Evolutionary conservation across 2,888 invertebrate species (phyloP), one percentile per base, ranked within the genome.

Genomic region (Cartodere bifasciata): DNA sequence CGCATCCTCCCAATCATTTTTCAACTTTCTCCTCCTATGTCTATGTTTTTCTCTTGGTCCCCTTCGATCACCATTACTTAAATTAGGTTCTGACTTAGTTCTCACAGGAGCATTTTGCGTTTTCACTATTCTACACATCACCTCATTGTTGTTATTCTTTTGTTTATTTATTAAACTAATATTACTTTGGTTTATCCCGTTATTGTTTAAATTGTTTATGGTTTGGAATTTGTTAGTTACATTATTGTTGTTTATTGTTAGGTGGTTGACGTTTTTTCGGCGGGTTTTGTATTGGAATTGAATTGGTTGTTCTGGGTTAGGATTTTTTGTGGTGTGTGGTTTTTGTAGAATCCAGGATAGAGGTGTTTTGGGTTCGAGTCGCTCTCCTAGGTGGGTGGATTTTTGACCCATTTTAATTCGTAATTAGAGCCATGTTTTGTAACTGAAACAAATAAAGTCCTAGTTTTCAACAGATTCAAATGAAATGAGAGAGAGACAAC

Each of bases 321-420:
- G 50, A 39, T 53, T 47, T 36, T 47, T 46, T 17, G 52, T 52
- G 24, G 49, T 23, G 20, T 49, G 63, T 44, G 74, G 71, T 41
- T 75, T 75, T 48, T 75, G 71, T 22, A 81, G 61, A 33, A 81
- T 76, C 80, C 82, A 81, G 30, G 79, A 78, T 33, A 81, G 64
- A 33, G 80, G 78, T 56, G 80, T 70, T 58, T 79, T 80, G 40
- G 79, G 67, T 42, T 48, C 49, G 32, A 45, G 45, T 35, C 40
- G 41, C 41, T 46, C 45, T 44, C 43, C 48, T 42, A 47, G 35
- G 55, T 58, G 58, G 48, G 68, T 68, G 45, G 67, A 55, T 55
- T 62, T 65, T 52, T 68, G 68, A 54, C 68, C 68, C 68, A 69
- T 61, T 30, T 41, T 42, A 44, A n/a, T n/a, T n/a, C n/a, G n/a